phyloP scores from a whole-genome alignment of 2,797 vertebrate genomes.

The Mareca penelope region DNA sequence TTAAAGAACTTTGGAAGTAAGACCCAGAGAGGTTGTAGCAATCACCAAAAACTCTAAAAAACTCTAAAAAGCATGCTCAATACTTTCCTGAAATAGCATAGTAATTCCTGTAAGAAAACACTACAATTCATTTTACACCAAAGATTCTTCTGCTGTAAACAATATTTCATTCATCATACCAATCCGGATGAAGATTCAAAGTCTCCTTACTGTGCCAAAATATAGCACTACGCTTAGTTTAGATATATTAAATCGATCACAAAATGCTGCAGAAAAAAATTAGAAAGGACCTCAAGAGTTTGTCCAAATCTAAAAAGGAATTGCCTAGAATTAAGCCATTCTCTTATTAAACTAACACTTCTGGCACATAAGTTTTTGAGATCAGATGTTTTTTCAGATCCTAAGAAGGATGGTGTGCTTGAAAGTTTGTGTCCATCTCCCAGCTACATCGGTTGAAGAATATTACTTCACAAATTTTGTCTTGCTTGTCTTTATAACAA shows the following conservation, averaged over 20 bases:
- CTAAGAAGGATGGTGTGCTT: background rate
- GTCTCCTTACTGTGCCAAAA: background rate
- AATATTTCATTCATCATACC: background rate
- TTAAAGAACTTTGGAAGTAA: background rate
- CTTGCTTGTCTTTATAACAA: background rate
- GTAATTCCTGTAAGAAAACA: background rate
- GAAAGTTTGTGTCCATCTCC: background rate
- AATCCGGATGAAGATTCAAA: background rate
- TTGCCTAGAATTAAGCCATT: background rate
- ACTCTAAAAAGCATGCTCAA: background rate
- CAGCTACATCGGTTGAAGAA: background rate
- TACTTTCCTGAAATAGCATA: background rate
- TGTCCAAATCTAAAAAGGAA: constrained; percentile 4
- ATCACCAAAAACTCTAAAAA: background rate
- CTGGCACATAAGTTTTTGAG: background rate
- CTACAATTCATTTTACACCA: background rate
- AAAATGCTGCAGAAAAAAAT: background rate
- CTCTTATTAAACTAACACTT: background rate
- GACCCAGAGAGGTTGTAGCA: background rate
- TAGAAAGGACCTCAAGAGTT: background rate
- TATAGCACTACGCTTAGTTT: background rate
- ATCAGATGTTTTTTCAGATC: background rate
- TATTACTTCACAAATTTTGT: background rate
- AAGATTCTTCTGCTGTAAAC: background rate
- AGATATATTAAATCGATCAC: background rate